These are phyloP conservation scores for Crotalus viridis DNA, from an alignment of 2,113 vertebrate genomes.

Conservation along the genomic window DNA sequence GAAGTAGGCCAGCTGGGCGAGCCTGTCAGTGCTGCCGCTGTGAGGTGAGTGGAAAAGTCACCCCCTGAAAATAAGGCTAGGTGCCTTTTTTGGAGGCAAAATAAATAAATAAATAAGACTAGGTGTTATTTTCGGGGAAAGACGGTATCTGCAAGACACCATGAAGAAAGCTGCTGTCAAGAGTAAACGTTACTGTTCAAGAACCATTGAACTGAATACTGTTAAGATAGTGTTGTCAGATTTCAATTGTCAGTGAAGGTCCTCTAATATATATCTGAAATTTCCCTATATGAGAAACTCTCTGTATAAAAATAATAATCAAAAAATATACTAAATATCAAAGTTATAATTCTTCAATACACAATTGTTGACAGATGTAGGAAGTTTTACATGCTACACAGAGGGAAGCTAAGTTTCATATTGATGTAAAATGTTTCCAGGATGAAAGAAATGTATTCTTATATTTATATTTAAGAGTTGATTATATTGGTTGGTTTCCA, in stretches of 20 bases:
- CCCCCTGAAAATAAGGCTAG: no score
- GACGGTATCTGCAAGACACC: background rate
- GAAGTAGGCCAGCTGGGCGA: no score
- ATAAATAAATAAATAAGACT: no score
- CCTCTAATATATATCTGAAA: background rate
- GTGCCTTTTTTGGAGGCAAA: no score
- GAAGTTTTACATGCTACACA: background rate
- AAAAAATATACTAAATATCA: background rate
- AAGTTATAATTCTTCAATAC: background rate
- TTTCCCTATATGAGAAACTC: background rate
- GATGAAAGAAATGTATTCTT: background rate
- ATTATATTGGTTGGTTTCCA: background rate
- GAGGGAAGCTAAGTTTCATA: background rate
- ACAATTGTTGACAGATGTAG: background rate
- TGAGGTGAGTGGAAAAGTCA: no score
- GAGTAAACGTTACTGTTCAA: background rate
- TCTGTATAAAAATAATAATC: background rate
- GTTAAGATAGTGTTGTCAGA: background rate
- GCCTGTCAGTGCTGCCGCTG: no score
- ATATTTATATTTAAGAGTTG: background rate
- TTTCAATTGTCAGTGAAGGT: background rate
- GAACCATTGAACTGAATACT: background rate
- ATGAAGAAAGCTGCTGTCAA: background rate
- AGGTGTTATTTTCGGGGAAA: no score
- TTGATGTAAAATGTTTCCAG: background rate